Percentiles rank a stretch among this genome's conserved stretches.
These are phyloP conservation scores for Conomelus anceps DNA, from an alignment of 2,888 invertebrate species.

Conservation along the genomic window DNA sequence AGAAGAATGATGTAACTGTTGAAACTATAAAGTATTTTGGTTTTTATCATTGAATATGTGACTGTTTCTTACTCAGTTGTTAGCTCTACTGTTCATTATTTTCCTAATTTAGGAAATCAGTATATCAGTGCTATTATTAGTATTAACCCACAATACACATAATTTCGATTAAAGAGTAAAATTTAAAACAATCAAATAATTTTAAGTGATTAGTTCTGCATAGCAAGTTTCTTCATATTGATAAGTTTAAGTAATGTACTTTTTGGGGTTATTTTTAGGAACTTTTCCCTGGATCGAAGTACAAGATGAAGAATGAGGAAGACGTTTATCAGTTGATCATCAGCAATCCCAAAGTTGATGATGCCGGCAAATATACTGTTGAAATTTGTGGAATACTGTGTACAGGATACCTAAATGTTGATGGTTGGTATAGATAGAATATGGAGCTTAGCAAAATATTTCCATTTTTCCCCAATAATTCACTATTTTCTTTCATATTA, in stretches of 20 bases:
- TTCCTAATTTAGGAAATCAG: too few relatives aligned
- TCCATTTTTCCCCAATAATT: not conserved
- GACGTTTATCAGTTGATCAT: slow-evolving; percentile 88
- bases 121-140: too few relatives aligned
- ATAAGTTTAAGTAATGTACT: not conserved
- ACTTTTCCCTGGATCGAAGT: slow-evolving; percentile 91
- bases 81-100: too few relatives aligned
- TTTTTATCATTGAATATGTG: too few relatives aligned
- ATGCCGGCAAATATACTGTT: slow-evolving; percentile 92
- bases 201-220: too few relatives aligned
- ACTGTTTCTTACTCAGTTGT: too few relatives aligned
- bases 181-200: too few relatives aligned
- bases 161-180: too few relatives aligned
- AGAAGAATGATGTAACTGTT: too few relatives aligned
- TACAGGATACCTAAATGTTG: slow-evolving; percentile 89
- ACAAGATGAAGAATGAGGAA: slow-evolving; percentile 89
- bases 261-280: slow-evolving; percentile 60
- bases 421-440: slow-evolving; percentile 52
- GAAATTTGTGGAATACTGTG: slow-evolving; percentile 87
- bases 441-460: not conserved
- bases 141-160: too few relatives aligned
- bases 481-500: not conserved
- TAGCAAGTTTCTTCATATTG: too few relatives aligned
- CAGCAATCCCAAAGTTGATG: slow-evolving; percentile 86
- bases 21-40: too few relatives aligned